These are phyloP conservation scores for Macrosiphum euphorbiae DNA, from an alignment of 2,888 invertebrate species.

Conservation along the genomic window DNA sequence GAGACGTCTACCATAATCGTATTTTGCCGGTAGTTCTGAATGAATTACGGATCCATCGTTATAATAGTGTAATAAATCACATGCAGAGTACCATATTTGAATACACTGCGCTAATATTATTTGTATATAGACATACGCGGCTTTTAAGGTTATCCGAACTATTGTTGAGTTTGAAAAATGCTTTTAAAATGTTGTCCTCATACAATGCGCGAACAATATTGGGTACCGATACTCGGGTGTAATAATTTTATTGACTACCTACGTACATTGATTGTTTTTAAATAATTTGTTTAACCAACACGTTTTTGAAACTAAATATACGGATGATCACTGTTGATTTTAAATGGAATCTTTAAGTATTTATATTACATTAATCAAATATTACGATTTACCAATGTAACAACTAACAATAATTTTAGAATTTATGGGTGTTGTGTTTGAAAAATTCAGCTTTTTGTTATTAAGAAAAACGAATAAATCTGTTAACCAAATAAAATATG, in stretches of 20 bases:
- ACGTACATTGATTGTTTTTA: not conserved
- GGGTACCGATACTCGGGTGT: not conserved
- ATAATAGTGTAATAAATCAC: conserved; percentile 11
- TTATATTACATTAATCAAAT: not conserved
- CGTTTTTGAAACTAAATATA: not conserved
- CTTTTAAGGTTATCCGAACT: not conserved
- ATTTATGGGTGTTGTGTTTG: not conserved
- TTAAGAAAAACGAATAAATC: too few relatives aligned
- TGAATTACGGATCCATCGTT: conserved; percentile 6
- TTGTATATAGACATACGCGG: not conserved
- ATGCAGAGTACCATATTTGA: not conserved
- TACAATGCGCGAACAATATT: not conserved
- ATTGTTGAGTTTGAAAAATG: not conserved
- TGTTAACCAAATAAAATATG: too few relatives aligned
- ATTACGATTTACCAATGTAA: not conserved
- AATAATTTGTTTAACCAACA: not conserved
- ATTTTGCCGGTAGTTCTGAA: not conserved
- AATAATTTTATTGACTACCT: not conserved
- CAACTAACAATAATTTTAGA: not conserved
- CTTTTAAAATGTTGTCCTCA: not conserved
- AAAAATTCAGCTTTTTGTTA: not conserved
- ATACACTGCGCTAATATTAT: conserved; percentile 1
- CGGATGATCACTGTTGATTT: not conserved
- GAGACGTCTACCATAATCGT: not conserved
- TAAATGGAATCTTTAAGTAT: not conserved